Evolutionary conservation across 2,797 vertebrate species (phyloP), one percentile per base, ranked within the genome.

Genomic region (Spea hammondii): DNA sequence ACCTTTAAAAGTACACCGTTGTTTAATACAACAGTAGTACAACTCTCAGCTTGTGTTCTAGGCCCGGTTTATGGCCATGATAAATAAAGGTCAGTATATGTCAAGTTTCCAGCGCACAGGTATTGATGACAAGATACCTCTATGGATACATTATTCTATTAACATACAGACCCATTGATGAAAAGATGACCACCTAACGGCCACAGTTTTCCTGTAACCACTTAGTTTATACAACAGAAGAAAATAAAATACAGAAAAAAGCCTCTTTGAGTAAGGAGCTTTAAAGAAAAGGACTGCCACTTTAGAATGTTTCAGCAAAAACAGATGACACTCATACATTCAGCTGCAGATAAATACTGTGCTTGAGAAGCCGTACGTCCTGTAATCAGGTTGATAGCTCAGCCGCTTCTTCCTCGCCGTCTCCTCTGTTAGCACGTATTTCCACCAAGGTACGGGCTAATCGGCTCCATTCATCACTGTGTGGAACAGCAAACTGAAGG

Each of bases 371-470:
- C 0, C 53, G 49, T 0, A 0, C 57, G 45, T 11, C 9, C 7
- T 55, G 46, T 69, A 72, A 11, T 91, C 95, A 98, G 49, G 95
- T 89, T 2, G 95, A 85, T 78, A 99, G 89, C 89, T 99, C 96
- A 84, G 93, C 92, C 0, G 93, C 84, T 84, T 98, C 97, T 85
- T 99, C 97, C 70, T 99, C 97, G 0, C 93, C 95, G 57, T 99
- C 97, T 0, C 95, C 95, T 32, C 92, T 89, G 91, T 98, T 99
- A 10, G 97, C 96, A 0, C 95, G 95, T 65, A 99, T 96, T 87
- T 98, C 97, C 90, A 96, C 91, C 83, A 99, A 89, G 4, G 97
- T 98, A 8, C 93, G 93, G 72, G 95, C 95, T 2, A 99, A 97
- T 54, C 93, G 93, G 0, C 90, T 88, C 96, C 97, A 99, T 81